phyloP scores from a whole-genome alignment of 2,113 vertebrate genomes.

The Drymodes brunneopygia region DNA sequence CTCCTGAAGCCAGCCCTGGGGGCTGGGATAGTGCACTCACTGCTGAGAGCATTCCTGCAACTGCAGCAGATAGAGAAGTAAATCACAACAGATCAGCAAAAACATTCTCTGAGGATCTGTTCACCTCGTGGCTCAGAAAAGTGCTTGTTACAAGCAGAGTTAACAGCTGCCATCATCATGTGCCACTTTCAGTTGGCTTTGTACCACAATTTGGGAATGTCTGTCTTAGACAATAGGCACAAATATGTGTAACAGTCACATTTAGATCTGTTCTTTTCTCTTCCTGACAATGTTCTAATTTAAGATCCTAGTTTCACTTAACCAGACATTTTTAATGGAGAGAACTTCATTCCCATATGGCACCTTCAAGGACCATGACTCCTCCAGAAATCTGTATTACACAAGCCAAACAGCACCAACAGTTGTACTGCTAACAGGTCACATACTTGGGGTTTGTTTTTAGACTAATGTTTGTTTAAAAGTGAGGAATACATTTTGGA shows the following conservation, averaged over 20 bases:
- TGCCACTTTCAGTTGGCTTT: slow-evolving; percentile 26
- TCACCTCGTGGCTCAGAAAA: not conserved
- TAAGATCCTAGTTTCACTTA: slow-evolving; percentile 61
- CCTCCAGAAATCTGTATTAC: slow-evolving; percentile 17
- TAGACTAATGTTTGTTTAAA: slow-evolving; percentile 32
- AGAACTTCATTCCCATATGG: slow-evolving; percentile 47
- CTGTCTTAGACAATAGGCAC: slow-evolving; percentile 50
- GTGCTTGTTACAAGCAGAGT: not conserved
- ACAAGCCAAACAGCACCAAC: not conserved
- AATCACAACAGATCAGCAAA: not conserved
- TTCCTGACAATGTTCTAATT: slow-evolving; percentile 66
- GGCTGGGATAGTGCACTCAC: not conserved
- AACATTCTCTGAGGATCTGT: not conserved
- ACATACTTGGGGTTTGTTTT: slow-evolving; percentile 25
- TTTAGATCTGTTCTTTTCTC: slow-evolving; percentile 43
- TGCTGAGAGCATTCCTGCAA: not conserved
- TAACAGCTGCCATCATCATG: slow-evolving; percentile 26
- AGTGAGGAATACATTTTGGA: slow-evolving; percentile 31
- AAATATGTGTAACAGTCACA: slow-evolving; percentile 51
- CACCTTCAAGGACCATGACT: slow-evolving; percentile 46
- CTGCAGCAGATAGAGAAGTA: not conserved
- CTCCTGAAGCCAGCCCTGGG: not conserved
- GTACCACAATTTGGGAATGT: not conserved
- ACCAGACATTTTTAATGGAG: slow-evolving; percentile 40
- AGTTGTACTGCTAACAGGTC: slow-evolving; percentile 20